Conservation (phyloP, 2,113 vertebrate species). For the Corydoras sp. region DNA sequence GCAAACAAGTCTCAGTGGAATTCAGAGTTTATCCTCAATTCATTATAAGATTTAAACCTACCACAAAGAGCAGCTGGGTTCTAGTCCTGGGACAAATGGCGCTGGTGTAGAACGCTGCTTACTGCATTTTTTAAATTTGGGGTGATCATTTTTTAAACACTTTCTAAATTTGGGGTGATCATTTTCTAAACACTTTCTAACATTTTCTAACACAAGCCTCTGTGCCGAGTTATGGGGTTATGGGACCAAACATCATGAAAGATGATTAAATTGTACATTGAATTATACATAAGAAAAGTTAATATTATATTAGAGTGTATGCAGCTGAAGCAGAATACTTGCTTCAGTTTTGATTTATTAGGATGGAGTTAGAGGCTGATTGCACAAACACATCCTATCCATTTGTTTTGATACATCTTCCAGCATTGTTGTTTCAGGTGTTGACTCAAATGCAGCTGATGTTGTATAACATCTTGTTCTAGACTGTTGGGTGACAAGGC, state of each 20-base stretch:
- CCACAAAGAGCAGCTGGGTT: neutral
- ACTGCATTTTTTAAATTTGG: neutral
- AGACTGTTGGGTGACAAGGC: neutral
- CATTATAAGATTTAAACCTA: conserved; percentile 8
- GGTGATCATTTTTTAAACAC: neutral
- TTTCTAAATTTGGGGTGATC: neutral
- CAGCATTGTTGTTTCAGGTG: neutral
- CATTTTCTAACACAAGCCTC: too few species aligned
- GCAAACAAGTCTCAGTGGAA: conserved; percentile 20
- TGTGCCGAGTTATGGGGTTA: too few species aligned
- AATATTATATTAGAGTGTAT: too few species aligned
- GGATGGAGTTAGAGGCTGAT: neutral
- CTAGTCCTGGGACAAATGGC: conserved; percentile 20
- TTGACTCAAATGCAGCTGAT: neutral
- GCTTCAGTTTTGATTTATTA: too few species aligned
- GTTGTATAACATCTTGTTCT: neutral
- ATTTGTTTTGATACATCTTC: neutral
- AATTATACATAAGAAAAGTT: too few species aligned
- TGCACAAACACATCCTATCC: neutral
- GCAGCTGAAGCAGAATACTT: too few species aligned
- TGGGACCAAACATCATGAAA: too few species aligned
- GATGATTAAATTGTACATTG: too few species aligned
- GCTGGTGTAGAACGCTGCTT: neutral
- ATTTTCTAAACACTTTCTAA: too few species aligned
- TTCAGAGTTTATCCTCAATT: conserved; percentile 18